Evolutionary conservation across 2,888 invertebrate species (phyloP).

Genomic region (Ennomos erosarius): DNA sequence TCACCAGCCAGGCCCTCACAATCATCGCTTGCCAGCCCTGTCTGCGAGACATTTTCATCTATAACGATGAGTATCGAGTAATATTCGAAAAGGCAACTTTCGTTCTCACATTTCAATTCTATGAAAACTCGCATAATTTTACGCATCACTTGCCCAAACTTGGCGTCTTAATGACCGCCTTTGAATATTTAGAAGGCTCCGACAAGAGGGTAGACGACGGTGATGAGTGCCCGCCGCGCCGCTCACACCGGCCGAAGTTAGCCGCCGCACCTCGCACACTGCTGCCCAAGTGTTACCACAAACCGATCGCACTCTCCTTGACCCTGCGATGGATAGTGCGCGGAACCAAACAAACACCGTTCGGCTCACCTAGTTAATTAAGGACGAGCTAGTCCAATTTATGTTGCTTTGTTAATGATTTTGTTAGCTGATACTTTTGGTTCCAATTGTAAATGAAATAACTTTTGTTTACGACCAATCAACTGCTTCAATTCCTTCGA

Average conservation of each 20-base stretch:
- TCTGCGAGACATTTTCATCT: too few species aligned
- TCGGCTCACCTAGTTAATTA: background rate
- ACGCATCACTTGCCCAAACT: conserved; percentile 26
- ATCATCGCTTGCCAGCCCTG: too few species aligned
- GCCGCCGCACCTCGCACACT: background rate
- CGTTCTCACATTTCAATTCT: conserved; percentile 18
- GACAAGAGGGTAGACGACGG: conserved; percentile 29
- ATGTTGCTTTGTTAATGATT: conserved; percentile 11
- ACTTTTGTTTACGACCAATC: conserved; percentile 11
- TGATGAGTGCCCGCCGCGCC: conserved; percentile 19
- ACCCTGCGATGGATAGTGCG: background rate
- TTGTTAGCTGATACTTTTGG: conserved; percentile 14
- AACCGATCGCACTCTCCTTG: too few species aligned
- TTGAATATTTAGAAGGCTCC: conserved; percentile 38
- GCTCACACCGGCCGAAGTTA: background rate
- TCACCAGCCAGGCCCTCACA: too few species aligned
- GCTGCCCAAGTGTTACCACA: too few species aligned
- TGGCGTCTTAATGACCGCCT: conserved; percentile 37
- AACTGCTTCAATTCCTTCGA: background rate
- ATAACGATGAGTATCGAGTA: background rate
- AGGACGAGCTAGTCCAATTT: conserved; percentile 7
- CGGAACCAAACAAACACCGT: background rate
- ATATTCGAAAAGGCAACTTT: conserved; percentile 1
- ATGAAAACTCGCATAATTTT: conserved; percentile 28
- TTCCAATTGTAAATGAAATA: conserved; percentile 16